Evolutionary conservation across 2,113 vertebrate genomes (phyloP).

Genomic region (Puntigrus tetrazona): DNA sequence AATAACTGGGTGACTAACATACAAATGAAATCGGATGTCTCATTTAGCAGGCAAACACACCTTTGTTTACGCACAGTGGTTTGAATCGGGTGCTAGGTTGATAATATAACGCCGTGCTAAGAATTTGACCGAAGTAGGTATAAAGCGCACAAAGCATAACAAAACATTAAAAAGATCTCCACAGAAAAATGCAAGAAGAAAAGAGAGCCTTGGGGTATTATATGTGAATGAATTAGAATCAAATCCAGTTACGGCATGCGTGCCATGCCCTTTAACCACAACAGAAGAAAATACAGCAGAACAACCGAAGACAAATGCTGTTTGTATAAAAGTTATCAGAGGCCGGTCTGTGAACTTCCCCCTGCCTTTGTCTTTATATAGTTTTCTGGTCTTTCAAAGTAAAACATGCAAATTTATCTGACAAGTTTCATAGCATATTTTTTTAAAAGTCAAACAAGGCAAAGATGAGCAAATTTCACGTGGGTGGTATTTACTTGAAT

Average conservation of each 20-base stretch:
- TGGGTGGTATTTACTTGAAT: slow-evolving; percentile 19
- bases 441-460: slow-evolving; percentile 49
- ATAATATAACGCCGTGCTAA: slow-evolving; percentile 10
- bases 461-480: not conserved
- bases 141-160: not conserved
- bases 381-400: slow-evolving; percentile 18
- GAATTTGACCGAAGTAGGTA: not conserved
- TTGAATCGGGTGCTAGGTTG: slow-evolving; percentile 12
- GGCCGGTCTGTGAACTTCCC: slow-evolving; percentile 2
- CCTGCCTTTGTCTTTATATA: slow-evolving; percentile 11
- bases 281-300: slow-evolving; percentile 6
- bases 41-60: slow-evolving; percentile 34
- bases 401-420: slow-evolving; percentile 45
- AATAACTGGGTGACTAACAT: slow-evolving; percentile 16
- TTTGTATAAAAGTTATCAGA: slow-evolving; percentile 33
- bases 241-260: not conserved
- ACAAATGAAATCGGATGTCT: slow-evolving; percentile 38
- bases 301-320: slow-evolving; percentile 33
- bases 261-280: slow-evolving; percentile 34
- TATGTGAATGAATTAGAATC: slow-evolving; percentile 35
- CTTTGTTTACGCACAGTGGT: slow-evolving; percentile 44
- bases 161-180: not conserved
- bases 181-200: slow-evolving; percentile 17
- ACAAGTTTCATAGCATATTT: slow-evolving; percentile 35
- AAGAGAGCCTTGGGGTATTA: slow-evolving; percentile 9